Conservation (phyloP, 2,888 invertebrate genomes). For the Aleiodes testaceus region DNA sequence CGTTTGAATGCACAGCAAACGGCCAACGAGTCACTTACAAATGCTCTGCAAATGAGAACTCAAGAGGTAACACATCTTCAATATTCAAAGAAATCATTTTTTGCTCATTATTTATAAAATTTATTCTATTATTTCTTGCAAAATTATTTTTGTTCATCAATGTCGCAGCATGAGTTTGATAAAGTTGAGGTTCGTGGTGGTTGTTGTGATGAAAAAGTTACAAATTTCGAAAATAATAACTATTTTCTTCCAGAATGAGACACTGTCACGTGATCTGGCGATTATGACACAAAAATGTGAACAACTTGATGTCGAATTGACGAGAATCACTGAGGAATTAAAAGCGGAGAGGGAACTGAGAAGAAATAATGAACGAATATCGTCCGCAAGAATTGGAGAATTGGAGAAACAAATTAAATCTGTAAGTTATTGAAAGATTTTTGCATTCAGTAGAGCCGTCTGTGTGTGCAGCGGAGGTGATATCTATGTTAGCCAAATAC, state of each 20-base stretch:
- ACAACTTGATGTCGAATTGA: constrained; percentile 68
- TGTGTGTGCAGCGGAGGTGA: no score
- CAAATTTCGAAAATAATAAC: constrained; percentile 25
- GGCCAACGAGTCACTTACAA: constrained; percentile 72
- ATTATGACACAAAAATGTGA: constrained; percentile 69
- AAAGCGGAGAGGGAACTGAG: constrained; percentile 73
- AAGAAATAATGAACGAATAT: constrained; percentile 75
- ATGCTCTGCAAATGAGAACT: constrained; percentile 69
- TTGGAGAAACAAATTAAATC: constrained; percentile 75
- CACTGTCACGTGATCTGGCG: constrained; percentile 71
- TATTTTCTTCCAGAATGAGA: constrained; percentile 65
- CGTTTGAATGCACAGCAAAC: constrained; percentile 80
- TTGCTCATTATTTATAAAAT: constrained; percentile 29
- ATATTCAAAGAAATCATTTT: background rate
- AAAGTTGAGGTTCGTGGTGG: constrained; percentile 62
- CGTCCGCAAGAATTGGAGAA: constrained; percentile 75
- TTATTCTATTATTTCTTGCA: constrained; percentile 18
- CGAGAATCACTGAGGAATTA: constrained; percentile 59
- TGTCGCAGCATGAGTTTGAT: constrained; percentile 62
- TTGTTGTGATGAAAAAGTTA: constrained; percentile 7
- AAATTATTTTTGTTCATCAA: constrained; percentile 40
- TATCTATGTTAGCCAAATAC: no score
- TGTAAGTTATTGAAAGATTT: constrained; percentile 11
- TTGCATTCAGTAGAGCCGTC: no score
- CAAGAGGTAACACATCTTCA: constrained; percentile 66